phyloP scores from a whole-genome alignment of 2,113 vertebrate genomes.

The Ophthalmotilapia sp. region DNA sequence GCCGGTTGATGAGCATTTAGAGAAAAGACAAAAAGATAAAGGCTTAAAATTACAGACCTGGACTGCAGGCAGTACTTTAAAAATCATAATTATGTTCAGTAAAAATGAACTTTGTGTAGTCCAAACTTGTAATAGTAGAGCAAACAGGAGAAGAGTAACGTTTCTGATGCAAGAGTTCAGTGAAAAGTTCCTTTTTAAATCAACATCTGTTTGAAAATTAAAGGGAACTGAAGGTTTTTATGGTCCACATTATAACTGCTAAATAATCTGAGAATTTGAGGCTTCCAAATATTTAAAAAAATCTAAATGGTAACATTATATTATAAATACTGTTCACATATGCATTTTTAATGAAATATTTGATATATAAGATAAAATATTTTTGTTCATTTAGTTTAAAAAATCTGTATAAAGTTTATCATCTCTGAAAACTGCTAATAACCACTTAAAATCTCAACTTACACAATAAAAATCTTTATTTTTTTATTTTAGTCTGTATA shows the following conservation, averaged over 20 bases:
- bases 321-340: neutral
- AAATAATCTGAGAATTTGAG: neutral
- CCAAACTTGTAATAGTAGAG: rapidly evolving
- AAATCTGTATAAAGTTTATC: neutral
- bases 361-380: rapidly evolving
- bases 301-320: neutral
- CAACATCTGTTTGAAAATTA: neutral
- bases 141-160: neutral
- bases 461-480: neutral
- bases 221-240: rapidly evolving
- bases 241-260: neutral
- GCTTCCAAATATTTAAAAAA: rapidly evolving
- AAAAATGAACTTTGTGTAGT: neutral
- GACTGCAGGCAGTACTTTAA: neutral
- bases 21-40: neutral
- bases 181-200: neutral
- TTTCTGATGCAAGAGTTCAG: neutral
- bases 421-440: neutral
- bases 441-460: neutral
- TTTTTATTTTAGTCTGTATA: neutral
- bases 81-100: neutral
- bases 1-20: neutral
- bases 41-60: neutral
- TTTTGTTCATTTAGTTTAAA: neutral
- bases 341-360: neutral